Evolutionary conservation across 2,113 vertebrate genomes (phyloP).

Genomic region (Eretmochelys imbricata): DNA sequence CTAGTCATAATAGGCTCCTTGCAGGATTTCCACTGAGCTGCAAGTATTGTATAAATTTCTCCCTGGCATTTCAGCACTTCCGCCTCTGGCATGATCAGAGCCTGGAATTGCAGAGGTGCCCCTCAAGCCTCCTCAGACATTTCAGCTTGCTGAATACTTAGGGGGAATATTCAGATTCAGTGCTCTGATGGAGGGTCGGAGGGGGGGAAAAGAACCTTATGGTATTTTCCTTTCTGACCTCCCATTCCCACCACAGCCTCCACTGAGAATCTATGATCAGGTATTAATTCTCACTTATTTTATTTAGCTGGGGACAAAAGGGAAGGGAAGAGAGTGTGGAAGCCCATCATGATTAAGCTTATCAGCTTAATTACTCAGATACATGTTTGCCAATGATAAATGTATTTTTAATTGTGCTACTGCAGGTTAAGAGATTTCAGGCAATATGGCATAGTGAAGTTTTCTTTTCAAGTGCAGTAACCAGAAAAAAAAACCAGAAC

Average conservation of each 20-base stretch:
- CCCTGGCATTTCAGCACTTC: not conserved
- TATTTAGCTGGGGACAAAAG: not conserved
- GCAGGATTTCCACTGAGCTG: not conserved
- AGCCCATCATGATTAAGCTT: not conserved
- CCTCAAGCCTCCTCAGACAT: not conserved
- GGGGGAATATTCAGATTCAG: not conserved
- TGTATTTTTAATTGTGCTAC: not conserved
- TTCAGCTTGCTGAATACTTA: not conserved
- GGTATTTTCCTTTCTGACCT: not conserved
- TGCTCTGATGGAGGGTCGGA: not conserved
- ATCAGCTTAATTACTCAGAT: not conserved
- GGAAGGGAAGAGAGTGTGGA: not conserved
- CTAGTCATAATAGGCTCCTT: not conserved
- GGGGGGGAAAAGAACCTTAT: not conserved
- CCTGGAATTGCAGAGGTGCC: not conserved
- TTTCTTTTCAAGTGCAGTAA: not conserved
- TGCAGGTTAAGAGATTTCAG: not conserved
- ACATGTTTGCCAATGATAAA: not conserved
- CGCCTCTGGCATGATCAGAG: not conserved
- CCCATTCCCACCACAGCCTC: not conserved
- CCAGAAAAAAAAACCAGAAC: not conserved
- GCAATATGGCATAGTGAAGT: not conserved
- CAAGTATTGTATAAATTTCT: rapidly evolving
- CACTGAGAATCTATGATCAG: not conserved
- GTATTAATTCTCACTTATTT: not conserved